A percentile compares a stretch with the other conserved stretches of the same genome.
phyloP scores from a whole-genome alignment of 2,797 vertebrate genomes.

The Cossypha polioptera region DNA sequence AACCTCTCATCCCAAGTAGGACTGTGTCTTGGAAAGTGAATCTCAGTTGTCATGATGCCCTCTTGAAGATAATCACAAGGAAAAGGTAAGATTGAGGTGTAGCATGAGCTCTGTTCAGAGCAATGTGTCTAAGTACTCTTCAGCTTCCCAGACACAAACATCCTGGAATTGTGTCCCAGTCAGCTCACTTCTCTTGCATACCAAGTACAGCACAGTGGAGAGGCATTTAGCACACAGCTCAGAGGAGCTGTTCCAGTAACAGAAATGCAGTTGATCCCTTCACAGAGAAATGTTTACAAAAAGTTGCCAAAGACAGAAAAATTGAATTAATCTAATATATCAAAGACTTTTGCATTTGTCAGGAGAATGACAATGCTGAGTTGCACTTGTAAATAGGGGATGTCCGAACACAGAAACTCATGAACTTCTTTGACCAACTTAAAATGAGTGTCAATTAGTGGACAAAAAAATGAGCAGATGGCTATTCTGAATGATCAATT shows the following conservation, averaged over 20 bases:
- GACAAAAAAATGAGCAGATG: not conserved
- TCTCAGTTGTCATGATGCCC: not conserved
- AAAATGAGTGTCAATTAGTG: not conserved
- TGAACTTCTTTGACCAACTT: not conserved
- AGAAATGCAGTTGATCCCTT: not conserved
- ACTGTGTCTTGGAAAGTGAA: not conserved
- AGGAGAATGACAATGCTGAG: not conserved
- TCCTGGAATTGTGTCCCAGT: not conserved
- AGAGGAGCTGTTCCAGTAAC: not conserved
- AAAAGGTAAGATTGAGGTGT: not conserved
- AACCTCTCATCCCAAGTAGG: accelerated
- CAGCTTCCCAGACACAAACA: not conserved
- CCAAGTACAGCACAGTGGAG: not conserved
- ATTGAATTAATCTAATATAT: not conserved
- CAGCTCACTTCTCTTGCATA: not conserved
- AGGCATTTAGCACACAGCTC: not conserved
- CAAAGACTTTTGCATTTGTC: not conserved
- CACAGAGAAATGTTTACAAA: not conserved
- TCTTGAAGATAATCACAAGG: not conserved
- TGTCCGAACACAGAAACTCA: not conserved
- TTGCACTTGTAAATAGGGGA: not conserved
- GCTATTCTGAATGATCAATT: not conserved
- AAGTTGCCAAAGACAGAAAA: not conserved
- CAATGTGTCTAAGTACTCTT: not conserved
- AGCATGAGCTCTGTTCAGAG: not conserved